Evolutionary conservation across 2,888 invertebrate species (phyloP).

Genomic region (Synanthedon formicaeformis): DNA sequence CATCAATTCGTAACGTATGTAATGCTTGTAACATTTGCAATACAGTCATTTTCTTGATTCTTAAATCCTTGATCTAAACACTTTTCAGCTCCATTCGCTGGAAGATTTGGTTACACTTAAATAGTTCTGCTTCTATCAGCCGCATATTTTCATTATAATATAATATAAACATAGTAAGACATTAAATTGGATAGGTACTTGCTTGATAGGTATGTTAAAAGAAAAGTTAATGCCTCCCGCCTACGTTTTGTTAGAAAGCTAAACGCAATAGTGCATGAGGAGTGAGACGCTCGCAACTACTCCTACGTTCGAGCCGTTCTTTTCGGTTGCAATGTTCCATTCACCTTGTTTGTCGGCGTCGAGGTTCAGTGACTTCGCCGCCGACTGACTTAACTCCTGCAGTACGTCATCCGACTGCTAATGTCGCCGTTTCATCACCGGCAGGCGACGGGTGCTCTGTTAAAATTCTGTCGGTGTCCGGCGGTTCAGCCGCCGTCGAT

Average conservation of each 20-base stretch:
- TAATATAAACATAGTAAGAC: no score
- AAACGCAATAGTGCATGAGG: slow-evolving; percentile 41
- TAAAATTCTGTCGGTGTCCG: slow-evolving; percentile 56
- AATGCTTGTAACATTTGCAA: background rate
- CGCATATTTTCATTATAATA: no score
- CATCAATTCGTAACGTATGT: background rate
- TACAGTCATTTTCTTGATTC: no score
- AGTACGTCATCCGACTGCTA: slow-evolving; percentile 59
- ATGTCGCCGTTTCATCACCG: slow-evolving; percentile 55
- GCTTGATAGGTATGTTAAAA: no score
- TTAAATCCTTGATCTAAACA: no score
- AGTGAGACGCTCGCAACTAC: slow-evolving; percentile 26
- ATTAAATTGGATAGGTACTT: no score
- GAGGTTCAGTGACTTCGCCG: slow-evolving; percentile 64
- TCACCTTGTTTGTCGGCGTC: slow-evolving; percentile 60
- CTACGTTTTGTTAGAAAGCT: slow-evolving; percentile 59
- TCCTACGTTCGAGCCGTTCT: slow-evolving; percentile 35
- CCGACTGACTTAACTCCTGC: slow-evolving; percentile 50
- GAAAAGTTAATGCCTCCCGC: slow-evolving; percentile 8
- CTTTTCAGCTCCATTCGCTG: no score
- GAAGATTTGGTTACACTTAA: no score
- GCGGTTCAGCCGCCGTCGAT: slow-evolving; percentile 29
- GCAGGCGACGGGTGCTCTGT: slow-evolving; percentile 39
- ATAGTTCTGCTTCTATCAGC: no score
- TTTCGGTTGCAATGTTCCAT: slow-evolving; percentile 63